Evolutionary conservation across 1,140 invertebrate genomes (phyloP), one percentile per base, ranked within the genome.

Genomic region (Drosophila suzukii): DNA sequence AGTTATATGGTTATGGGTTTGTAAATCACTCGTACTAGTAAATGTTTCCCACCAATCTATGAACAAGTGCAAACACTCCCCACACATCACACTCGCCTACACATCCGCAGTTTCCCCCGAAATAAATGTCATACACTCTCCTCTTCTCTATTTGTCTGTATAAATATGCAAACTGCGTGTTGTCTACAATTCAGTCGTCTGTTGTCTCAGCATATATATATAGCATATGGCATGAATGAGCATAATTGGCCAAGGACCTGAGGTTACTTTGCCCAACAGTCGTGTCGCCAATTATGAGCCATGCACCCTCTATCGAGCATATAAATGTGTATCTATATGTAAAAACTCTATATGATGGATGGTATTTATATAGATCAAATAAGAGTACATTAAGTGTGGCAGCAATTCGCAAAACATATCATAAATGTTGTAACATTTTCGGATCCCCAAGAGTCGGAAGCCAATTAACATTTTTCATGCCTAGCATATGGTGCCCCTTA

Each of bases 341-440:
- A 77, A 68, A 44, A 59, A 75, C 51, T 60, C 38, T 59, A 38
- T 57, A 46, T 65, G 47, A 32, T 43, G 38, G 55, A 53, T 34
- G 47, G 34, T 85, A 73, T 68, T 76, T 73, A 67, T 78, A 67
- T 80, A 59, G 61, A 79, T 47, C 36, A 58, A 70, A 72, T 70
- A 57, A 63, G 74, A 58, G 57, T 81, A 74, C 75, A 75, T 83
- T 91, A 91, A 90, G 78, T 90, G 81, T 92, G 81, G 86, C 91
- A 90, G 90, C 90, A 92, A 91, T 92, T 91, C 78, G 85, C 78
- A 86, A 92, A 91, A 92, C 91, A 92, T 92, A 92, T 92, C 91
- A 92, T 92, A 88, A 92, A 91, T 92, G 91, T 92, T 91, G 91
- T 92, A 92, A 75, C 75, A 92, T 80, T 80, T 78, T 90, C 84